These are phyloP conservation scores for Astyanax mexicanus DNA, from an alignment of 2,797 vertebrate species.

Conservation along the genomic window DNA sequence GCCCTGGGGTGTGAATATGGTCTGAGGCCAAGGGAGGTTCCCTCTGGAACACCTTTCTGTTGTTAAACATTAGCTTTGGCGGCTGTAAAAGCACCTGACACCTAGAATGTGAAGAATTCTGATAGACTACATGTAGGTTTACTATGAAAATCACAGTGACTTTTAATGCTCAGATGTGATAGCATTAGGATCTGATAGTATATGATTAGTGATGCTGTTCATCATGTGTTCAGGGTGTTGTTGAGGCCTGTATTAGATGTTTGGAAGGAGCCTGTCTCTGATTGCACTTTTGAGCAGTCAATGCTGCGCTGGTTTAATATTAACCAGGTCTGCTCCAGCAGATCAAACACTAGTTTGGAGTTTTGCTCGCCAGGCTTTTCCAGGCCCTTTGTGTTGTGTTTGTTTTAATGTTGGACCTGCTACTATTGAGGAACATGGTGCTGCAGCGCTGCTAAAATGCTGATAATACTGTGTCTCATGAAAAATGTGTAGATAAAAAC, in stretches of 20 bases:
- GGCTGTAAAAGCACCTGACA: slow-evolving; percentile 50
- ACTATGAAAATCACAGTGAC: neutral
- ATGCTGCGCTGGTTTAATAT: slow-evolving; percentile 38
- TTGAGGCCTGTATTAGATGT: neutral
- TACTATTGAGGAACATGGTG: neutral
- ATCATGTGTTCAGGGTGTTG: neutral
- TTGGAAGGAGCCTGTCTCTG: neutral
- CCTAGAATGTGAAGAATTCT: slow-evolving; percentile 17
- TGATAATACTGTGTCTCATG: neutral
- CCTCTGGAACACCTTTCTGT: slow-evolving; percentile 32
- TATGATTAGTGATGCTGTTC: slow-evolving; percentile 2
- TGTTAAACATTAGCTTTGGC: slow-evolving; percentile 57
- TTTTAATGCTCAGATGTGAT: neutral
- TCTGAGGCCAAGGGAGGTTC: slow-evolving; percentile 9
- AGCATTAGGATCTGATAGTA: neutral
- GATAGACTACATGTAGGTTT: neutral
- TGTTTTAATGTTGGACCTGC: slow-evolving; percentile 20
- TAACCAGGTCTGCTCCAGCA: slow-evolving; percentile 20
- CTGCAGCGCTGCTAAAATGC: slow-evolving; percentile 15
- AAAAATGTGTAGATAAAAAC: neutral
- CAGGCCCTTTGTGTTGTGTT: slow-evolving; percentile 6
- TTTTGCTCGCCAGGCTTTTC: slow-evolving; percentile 13
- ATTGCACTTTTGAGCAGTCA: neutral
- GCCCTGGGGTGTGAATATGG: neutral
- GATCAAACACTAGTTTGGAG: slow-evolving; percentile 33